Evolutionary conservation across 2,797 vertebrate species (phyloP).

Genomic region (Chaetodon trifasciatus): DNA sequence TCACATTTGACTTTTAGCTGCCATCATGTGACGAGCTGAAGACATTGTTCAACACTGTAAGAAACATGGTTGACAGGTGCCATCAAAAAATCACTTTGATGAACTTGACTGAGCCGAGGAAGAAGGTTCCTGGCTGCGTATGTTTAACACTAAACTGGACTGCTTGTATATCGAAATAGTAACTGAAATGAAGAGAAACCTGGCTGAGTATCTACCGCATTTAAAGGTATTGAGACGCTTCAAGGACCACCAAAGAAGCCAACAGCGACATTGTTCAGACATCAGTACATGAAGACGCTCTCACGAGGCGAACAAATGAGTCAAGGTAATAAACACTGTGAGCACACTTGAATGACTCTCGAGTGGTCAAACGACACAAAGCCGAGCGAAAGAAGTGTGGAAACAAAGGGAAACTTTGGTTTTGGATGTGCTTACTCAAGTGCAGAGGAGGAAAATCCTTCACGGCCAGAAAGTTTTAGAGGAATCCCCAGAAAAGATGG

Average conservation of each 20-base stretch:
- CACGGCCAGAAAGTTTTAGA: neutral
- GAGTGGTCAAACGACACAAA: slow-evolving; percentile 3
- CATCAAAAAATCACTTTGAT: too few relatives aligned
- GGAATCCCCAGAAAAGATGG: neutral
- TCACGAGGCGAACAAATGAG: slow-evolving; percentile 42
- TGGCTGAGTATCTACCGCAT: neutral
- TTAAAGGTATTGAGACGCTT: neutral
- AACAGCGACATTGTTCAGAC: neutral
- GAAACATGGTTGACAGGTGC: too few relatives aligned
- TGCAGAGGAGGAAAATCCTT: neutral
- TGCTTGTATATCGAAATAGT: too few relatives aligned
- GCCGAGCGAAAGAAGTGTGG: neutral
- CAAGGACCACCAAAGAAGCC: neutral
- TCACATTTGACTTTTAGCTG: too few relatives aligned
- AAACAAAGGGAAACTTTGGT: neutral
- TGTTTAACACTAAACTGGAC: too few relatives aligned
- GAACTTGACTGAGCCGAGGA: neutral
- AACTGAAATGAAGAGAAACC: too few relatives aligned
- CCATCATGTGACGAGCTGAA: too few relatives aligned
- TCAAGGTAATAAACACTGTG: slow-evolving; percentile 18
- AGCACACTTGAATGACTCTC: slow-evolving; percentile 20
- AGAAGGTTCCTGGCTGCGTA: neutral
- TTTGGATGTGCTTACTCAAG: slow-evolving; percentile 1
- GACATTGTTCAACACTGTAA: too few relatives aligned
- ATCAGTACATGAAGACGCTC: neutral